A percentile compares a stretch with the other conserved stretches of the same genome.
phyloP scores from a whole-genome alignment of 2,797 vertebrate species.

The Monodelphis domestica region DNA sequence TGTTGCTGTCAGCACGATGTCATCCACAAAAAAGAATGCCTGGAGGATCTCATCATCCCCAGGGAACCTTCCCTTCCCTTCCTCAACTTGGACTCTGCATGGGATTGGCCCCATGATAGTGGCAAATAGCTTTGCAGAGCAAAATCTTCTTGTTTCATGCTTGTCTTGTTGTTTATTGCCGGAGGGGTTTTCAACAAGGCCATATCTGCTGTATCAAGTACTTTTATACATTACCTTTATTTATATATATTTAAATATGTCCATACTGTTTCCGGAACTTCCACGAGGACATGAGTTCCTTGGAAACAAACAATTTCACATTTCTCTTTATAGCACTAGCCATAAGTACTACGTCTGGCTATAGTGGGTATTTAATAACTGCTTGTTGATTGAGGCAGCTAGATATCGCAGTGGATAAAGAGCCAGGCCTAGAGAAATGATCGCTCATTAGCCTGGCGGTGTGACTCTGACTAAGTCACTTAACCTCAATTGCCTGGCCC shows the following conservation, averaged over 20 bases:
- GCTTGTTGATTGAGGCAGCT: not conserved
- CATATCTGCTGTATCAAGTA: not conserved
- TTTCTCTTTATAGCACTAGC: not conserved
- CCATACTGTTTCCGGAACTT: not conserved
- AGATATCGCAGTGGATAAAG: too few relatives aligned
- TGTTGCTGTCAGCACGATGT: not conserved
- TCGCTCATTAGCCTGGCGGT: too few relatives aligned
- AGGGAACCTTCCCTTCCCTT: not conserved
- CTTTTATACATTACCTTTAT: not conserved
- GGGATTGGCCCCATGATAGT: not conserved
- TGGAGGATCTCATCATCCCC: not conserved
- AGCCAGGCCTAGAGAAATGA: too few relatives aligned
- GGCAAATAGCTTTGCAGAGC: not conserved
- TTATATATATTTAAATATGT: not conserved
- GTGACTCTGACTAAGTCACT: too few relatives aligned
- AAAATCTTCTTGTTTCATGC: not conserved
- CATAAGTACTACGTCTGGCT: not conserved
- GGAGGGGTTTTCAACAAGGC: not conserved
- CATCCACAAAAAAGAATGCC: not conserved
- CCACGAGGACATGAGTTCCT: not conserved
- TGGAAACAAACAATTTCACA: not conserved
- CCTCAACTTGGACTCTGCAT: not conserved
- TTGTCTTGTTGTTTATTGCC: not conserved
- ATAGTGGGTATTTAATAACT: not conserved
- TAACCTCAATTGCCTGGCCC: too few relatives aligned